A percentile compares a stretch with the other conserved stretches of the same genome.
Evolutionary conservation across 2,113 vertebrate genomes (phyloP).

Genomic region (Cavia aperea): DNA sequence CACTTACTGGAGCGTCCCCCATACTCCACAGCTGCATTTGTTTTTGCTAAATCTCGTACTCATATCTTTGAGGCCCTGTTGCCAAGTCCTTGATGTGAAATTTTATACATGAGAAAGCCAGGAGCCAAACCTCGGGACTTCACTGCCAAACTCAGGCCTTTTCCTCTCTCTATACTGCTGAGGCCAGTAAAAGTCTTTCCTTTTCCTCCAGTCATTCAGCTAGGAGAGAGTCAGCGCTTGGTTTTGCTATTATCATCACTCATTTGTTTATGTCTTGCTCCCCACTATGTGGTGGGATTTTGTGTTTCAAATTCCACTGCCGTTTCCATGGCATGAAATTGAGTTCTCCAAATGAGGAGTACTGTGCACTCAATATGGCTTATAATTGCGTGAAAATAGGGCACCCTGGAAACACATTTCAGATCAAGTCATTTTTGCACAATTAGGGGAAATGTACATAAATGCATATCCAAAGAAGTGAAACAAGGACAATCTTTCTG

Average conservation of each 20-base stretch:
- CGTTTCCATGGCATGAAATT: slow-evolving; percentile 10
- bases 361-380: background rate
- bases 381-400: slow-evolving; percentile 42
- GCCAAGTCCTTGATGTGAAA: background rate
- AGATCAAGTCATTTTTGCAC: slow-evolving; percentile 24
- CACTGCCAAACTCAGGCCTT: background rate
- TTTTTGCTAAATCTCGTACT: background rate
- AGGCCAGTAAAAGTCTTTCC: background rate
- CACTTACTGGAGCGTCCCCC: accelerated
- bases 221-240: background rate
- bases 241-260: background rate
- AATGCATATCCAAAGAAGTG: background rate
- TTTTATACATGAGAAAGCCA: background rate
- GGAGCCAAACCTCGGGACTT: background rate
- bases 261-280: slow-evolving; percentile 8
- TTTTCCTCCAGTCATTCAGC: background rate
- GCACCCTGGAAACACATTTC: slow-evolving; percentile 8
- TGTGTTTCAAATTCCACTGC: slow-evolving; percentile 18
- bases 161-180: background rate
- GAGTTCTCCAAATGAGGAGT: slow-evolving; percentile 43
- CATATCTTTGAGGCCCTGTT: background rate
- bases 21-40: background rate
- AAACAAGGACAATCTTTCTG: slow-evolving; percentile 17
- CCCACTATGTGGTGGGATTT: background rate
- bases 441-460: slow-evolving; percentile 50